These are phyloP conservation scores for Brachyrhaphis roseni DNA, from an alignment of 2,797 vertebrate species.

Conservation along the genomic window DNA sequence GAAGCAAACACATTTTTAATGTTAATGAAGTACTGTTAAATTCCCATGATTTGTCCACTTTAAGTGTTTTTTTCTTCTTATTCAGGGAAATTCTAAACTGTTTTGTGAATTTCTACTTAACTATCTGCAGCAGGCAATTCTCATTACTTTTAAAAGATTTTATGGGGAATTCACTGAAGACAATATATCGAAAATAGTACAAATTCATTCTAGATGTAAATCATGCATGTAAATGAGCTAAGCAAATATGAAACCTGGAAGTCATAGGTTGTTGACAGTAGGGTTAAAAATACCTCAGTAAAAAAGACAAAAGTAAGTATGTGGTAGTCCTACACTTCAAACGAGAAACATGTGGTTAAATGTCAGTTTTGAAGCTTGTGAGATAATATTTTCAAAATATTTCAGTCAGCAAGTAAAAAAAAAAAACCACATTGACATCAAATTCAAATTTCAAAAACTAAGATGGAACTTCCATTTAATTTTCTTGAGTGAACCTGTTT, in stretches of 20 bases:
- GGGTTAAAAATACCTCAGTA: constrained; percentile 37
- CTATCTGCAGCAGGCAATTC: constrained; percentile 6
- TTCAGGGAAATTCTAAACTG: neutral
- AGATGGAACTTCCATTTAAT: neutral
- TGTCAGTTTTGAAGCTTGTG: neutral
- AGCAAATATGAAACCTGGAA: constrained; percentile 41
- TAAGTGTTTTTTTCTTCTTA: neutral
- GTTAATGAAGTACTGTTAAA: neutral
- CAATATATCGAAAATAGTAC: constrained; percentile 28
- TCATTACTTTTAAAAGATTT: constrained; percentile 20
- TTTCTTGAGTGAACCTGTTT: neutral
- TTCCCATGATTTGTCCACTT: neutral
- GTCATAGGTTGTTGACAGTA: constrained; percentile 24
- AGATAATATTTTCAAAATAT: neutral
- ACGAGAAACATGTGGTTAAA: neutral
- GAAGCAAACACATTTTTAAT: neutral
- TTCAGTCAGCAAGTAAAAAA: neutral
- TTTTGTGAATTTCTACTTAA: neutral
- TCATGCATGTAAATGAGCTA: constrained; percentile 41
- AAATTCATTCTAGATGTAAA: constrained; percentile 41
- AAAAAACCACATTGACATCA: neutral
- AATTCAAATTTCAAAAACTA: neutral
- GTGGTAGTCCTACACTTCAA: constrained; percentile 5
- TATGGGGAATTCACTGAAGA: constrained; percentile 32
- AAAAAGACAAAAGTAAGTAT: constrained; percentile 37